These are phyloP conservation scores for Monochamus saltuarius DNA, from an alignment of 1,140 invertebrate species.

Conservation along the genomic window DNA sequence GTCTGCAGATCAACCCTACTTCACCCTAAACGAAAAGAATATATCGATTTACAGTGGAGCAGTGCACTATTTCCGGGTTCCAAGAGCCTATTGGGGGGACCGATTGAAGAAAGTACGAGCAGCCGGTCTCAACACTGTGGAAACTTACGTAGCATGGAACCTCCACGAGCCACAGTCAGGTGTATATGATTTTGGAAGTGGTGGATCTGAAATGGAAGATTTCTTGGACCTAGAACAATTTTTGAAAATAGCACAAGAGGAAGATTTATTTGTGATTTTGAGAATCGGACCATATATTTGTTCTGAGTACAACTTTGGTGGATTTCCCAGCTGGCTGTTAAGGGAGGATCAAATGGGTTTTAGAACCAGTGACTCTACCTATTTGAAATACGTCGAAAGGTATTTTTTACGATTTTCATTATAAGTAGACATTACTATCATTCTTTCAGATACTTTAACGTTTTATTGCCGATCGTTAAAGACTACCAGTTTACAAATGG, in stretches of 20 bases:
- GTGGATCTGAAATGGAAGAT: conserved; percentile 72
- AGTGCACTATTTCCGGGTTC: conserved; percentile 89
- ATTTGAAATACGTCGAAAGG: conserved; percentile 51
- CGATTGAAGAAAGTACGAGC: conserved; percentile 74
- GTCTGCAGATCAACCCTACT: conserved; percentile 39
- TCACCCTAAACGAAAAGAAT: conserved; percentile 44
- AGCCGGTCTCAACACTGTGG: conserved; percentile 85
- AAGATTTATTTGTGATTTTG: conserved; percentile 80
- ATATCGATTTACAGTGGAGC: conserved; percentile 63
- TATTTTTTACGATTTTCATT: conserved; percentile 26
- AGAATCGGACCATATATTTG: conserved; percentile 93
- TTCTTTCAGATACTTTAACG: conserved; percentile 50
- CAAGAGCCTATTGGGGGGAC: conserved; percentile 57
- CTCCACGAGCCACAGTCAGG: conserved; percentile 69
- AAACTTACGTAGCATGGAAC: conserved; percentile 95
- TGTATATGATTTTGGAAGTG: conserved; percentile 68
- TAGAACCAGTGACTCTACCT: conserved; percentile 56
- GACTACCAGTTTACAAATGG: conserved; percentile 58
- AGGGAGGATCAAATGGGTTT: conserved; percentile 45
- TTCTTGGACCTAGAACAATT: conserved; percentile 62
- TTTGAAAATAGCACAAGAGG: conserved; percentile 76
- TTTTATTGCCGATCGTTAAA: conserved; percentile 53
- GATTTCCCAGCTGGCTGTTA: conserved; percentile 41
- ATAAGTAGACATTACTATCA: not conserved
- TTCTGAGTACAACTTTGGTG: conserved; percentile 71